phyloP scores from a whole-genome alignment of 2,888 invertebrate genomes.

The Perithous albicinctus region DNA sequence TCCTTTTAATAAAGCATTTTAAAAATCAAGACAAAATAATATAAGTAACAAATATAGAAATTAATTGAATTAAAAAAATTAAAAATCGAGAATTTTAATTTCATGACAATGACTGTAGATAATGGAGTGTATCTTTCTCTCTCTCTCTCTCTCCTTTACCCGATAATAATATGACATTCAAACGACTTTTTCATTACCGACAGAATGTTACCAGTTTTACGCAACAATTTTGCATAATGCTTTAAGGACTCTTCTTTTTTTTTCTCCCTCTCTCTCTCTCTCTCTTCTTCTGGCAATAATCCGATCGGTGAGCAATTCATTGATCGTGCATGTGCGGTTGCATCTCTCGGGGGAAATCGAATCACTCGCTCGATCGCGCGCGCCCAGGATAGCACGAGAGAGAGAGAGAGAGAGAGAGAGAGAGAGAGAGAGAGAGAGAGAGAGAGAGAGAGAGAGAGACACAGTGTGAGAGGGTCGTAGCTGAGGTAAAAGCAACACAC shows the following conservation, averaged over 20 bases:
- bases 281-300: constrained; percentile 3
- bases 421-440: too few relatives aligned
- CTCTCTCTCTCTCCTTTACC: background rate
- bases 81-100: background rate
- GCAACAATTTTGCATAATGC: constrained; percentile 38
- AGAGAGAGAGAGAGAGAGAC: too few relatives aligned
- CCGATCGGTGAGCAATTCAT: constrained; percentile 38
- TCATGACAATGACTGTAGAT: background rate
- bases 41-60: too few relatives aligned
- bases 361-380: constrained; percentile 39
- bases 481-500: background rate
- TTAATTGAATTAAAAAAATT: background rate
- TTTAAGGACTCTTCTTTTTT: background rate
- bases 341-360: constrained; percentile 29
- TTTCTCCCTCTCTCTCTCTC: background rate
- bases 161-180: constrained; percentile 8
- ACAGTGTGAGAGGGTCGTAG: constrained; percentile 25
- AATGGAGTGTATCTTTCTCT: background rate
- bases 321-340: constrained; percentile 31
- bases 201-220: constrained; percentile 34
- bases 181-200: constrained; percentile 15
- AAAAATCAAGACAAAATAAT: too few relatives aligned
- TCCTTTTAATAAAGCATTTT: too few relatives aligned
- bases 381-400: too few relatives aligned
- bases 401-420: too few relatives aligned